Evolutionary conservation across 2,888 invertebrate genomes (phyloP).

Genomic region (Stramonita haemastoma): DNA sequence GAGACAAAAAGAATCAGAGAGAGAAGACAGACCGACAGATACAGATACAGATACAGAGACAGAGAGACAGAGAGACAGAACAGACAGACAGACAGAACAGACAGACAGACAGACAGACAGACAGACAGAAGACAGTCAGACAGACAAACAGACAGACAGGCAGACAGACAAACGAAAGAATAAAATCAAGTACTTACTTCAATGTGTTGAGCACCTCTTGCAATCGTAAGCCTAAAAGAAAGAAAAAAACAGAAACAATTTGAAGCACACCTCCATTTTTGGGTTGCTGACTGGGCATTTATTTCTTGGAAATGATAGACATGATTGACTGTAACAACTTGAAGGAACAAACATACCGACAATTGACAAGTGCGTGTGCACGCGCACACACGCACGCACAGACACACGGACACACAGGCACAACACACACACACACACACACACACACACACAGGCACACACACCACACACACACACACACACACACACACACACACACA

Average conservation of each 20-base stretch:
- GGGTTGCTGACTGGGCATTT: too few relatives aligned
- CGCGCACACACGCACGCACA: not conserved
- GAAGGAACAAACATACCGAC: not conserved
- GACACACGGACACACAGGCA: not conserved
- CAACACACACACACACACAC: not conserved
- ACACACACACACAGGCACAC: not conserved
- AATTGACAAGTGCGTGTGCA: not conserved
- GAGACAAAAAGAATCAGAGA: slow-evolving; percentile 16
- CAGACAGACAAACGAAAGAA: not conserved
- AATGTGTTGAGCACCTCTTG: slow-evolving; percentile 82
- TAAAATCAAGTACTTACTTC: slow-evolving; percentile 56
- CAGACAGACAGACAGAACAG: not conserved
- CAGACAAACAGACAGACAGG: not conserved
- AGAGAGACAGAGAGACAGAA: not conserved
- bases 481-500: not conserved
- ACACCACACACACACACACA: not conserved
- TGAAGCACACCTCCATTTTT: too few relatives aligned
- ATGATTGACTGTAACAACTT: not conserved
- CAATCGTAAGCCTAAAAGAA: slow-evolving; percentile 89
- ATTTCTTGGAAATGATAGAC: not conserved
- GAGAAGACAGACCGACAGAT: not conserved
- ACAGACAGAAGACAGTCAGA: not conserved
- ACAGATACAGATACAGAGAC: slow-evolving; percentile 12
- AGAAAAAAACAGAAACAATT: slow-evolving; percentile 34
- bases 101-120: not conserved